These are phyloP conservation scores for Urocynchramus pylzowi DNA, from an alignment of 2,113 vertebrate genomes.

Conservation along the genomic window DNA sequence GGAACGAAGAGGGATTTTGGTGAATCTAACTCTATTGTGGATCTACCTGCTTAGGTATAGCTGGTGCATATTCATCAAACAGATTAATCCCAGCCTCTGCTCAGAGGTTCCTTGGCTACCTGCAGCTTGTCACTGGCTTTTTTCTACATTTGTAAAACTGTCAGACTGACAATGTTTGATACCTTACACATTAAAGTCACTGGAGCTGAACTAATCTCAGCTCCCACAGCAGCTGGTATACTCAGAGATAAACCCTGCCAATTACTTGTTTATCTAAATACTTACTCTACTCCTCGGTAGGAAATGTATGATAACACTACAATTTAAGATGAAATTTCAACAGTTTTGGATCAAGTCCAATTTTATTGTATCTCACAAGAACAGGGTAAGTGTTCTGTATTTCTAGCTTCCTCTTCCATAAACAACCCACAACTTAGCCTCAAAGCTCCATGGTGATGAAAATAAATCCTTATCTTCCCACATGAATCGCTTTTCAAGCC, in stretches of 20 bases:
- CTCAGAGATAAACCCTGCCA: constrained; percentile 56
- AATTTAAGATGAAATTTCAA: constrained; percentile 28
- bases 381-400: background rate
- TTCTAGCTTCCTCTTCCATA: background rate
- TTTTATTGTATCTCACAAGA: constrained; percentile 11
- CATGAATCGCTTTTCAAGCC: background rate
- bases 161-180: constrained; percentile 36
- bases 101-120: constrained; percentile 37
- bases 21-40: background rate
- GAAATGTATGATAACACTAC: constrained; percentile 8
- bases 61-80: background rate
- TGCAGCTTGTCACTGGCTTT: background rate
- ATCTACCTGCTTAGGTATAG: background rate
- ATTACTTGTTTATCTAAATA: constrained; percentile 61
- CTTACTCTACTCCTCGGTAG: background rate
- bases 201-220: constrained; percentile 47
- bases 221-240: constrained; percentile 40
- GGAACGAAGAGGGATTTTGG: background rate
- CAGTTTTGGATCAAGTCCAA: background rate
- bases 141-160: constrained; percentile 27
- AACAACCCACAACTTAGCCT: background rate
- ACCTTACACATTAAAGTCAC: constrained; percentile 43
- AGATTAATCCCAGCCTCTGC: constrained; percentile 11
- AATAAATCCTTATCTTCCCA: background rate
- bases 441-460: background rate